Percentiles rank a stretch among this genome's conserved stretches.
Evolutionary conservation across 2,113 vertebrate genomes (phyloP).

Genomic region (Macquaria australasica): DNA sequence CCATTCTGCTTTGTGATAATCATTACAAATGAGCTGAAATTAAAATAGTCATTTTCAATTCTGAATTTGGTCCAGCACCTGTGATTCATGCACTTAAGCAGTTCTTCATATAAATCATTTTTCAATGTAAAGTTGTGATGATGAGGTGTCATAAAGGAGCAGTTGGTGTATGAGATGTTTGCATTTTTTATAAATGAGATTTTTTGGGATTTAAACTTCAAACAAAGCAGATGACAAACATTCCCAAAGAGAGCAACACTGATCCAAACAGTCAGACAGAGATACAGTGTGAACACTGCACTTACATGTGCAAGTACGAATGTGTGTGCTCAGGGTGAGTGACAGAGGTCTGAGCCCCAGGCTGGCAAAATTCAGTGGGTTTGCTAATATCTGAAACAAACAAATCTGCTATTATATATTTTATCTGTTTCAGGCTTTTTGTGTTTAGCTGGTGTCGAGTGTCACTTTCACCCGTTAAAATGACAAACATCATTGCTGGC

Average conservation of each 20-base stretch:
- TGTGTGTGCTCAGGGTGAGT: too few species aligned
- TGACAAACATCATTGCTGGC: background rate
- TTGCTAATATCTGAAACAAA: background rate
- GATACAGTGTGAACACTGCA: too few species aligned
- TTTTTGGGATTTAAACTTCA: background rate
- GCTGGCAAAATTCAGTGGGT: background rate
- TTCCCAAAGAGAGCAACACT: too few species aligned
- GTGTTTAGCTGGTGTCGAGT: too few species aligned
- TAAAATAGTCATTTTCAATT: background rate
- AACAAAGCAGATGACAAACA: too few species aligned
- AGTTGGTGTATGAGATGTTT: background rate
- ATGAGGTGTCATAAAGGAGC: background rate
- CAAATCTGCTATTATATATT: background rate
- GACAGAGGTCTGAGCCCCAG: background rate
- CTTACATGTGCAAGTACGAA: too few species aligned
- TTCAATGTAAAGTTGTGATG: background rate
- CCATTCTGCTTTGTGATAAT: background rate
- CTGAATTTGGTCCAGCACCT: background rate
- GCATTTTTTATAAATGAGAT: background rate
- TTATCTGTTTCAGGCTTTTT: too few species aligned
- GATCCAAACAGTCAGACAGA: too few species aligned
- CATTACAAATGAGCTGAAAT: conserved; percentile 8
- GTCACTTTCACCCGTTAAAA: too few species aligned
- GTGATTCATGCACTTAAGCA: background rate
- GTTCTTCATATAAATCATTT: background rate